These are phyloP conservation scores for Thalassophryne amazonica DNA, from an alignment of 2,797 vertebrate species.

Conservation along the genomic window DNA sequence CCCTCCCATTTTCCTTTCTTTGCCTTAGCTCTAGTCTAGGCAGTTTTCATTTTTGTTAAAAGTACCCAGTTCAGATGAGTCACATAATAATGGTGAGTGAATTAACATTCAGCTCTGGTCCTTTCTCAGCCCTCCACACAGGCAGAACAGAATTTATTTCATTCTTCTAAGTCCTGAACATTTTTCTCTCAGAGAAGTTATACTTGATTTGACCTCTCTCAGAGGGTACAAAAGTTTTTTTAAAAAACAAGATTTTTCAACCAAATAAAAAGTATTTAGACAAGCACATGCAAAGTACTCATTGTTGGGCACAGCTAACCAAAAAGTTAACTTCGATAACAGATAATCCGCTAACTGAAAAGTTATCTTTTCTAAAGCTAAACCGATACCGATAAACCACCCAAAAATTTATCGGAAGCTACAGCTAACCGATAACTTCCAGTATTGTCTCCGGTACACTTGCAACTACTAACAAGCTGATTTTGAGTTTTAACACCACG, in stretches of 20 bases:
- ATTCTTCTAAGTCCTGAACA: background rate
- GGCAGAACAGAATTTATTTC: slow-evolving; percentile 27
- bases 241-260: slow-evolving; percentile 17
- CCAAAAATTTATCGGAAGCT: no score
- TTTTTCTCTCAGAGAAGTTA: slow-evolving; percentile 26
- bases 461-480: no score
- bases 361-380: no score
- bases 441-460: no score
- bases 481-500: no score
- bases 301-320: no score
- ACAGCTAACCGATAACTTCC: no score
- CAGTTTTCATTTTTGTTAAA: slow-evolving; percentile 31
- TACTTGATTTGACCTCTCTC: slow-evolving; percentile 39
- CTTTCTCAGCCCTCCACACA: slow-evolving; percentile 36
- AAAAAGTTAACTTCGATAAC: no score
- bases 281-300: no score
- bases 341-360: no score
- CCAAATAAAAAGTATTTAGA: no score
- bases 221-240: slow-evolving; percentile 19
- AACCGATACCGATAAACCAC: no score
- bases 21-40: slow-evolving; percentile 4
- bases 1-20: slow-evolving; percentile 14
- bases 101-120: slow-evolving; percentile 35
- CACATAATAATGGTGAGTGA: slow-evolving; percentile 34
- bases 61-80: slow-evolving; percentile 32